Conservation (phyloP, 2,113 vertebrate species). For the Osmerus eperlanus region DNA sequence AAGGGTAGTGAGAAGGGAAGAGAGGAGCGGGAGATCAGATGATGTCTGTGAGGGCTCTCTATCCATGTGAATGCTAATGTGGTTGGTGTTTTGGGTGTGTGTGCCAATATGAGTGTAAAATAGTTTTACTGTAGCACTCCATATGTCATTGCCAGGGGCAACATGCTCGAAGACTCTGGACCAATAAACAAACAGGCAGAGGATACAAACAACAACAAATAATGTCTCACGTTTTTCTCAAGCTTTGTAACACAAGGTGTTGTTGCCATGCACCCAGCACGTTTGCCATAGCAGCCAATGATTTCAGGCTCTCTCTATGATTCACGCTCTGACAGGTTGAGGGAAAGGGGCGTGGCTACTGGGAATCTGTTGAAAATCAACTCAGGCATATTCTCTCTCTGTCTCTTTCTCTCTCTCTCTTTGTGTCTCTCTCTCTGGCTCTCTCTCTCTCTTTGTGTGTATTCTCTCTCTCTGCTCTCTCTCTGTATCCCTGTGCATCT, state of each 20-base stretch:
- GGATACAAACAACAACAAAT: neutral
- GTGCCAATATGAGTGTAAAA: neutral
- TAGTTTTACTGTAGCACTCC: too few species aligned
- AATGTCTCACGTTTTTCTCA: neutral
- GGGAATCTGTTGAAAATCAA: neutral
- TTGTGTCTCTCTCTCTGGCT: conserved; percentile 18
- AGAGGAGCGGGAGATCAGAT: neutral
- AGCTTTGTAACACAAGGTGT: neutral
- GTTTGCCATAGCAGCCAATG: neutral
- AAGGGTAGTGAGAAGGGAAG: neutral
- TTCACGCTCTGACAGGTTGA: neutral
- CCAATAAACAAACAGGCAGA: neutral
- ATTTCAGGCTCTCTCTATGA: neutral
- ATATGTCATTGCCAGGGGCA: neutral
- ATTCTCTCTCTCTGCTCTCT: neutral
- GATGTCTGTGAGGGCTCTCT: neutral
- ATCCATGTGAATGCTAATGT: neutral
- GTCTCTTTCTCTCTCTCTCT: conserved; percentile 3
- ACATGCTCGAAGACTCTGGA: neutral
- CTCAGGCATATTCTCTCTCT: conserved; percentile 54
- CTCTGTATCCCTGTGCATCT: conserved; percentile 17
- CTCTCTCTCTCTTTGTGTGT: conserved; percentile 1
- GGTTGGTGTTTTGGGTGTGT: neutral
- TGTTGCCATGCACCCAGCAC: neutral
- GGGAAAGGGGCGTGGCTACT: neutral